These are phyloP conservation scores for Clusia tigrina DNA, from an alignment of 2,888 invertebrate genomes.

Conservation along the genomic window DNA sequence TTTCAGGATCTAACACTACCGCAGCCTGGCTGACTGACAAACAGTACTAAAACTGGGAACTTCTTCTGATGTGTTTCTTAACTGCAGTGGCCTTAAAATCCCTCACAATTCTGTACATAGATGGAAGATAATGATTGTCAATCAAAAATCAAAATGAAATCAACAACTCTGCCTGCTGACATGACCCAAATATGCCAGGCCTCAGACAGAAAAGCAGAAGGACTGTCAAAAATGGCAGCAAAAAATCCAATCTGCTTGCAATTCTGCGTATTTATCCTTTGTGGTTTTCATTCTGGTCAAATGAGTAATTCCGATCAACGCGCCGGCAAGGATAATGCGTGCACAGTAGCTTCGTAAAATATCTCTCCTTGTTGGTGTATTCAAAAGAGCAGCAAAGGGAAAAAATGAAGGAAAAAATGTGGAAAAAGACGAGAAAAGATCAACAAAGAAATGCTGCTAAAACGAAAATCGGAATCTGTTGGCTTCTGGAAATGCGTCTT, in stretches of 20 bases:
- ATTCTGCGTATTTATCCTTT: slow-evolving; percentile 32
- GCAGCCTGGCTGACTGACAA: too few relatives aligned
- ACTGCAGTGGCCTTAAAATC: neutral
- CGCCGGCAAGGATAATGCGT: neutral
- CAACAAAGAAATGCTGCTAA: neutral
- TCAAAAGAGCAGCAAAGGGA: neutral
- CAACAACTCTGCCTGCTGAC: slow-evolving; percentile 7
- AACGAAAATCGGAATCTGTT: neutral
- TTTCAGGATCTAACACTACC: too few relatives aligned
- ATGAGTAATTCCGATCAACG: slow-evolving; percentile 50
- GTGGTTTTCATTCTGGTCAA: slow-evolving; percentile 58
- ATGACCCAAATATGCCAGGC: neutral
- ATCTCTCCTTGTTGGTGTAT: neutral
- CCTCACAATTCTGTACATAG: neutral
- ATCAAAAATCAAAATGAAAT: slow-evolving; percentile 43
- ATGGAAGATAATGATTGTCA: slow-evolving; percentile 45
- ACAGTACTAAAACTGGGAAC: too few relatives aligned
- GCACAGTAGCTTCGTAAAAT: neutral
- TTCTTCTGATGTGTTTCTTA: too few relatives aligned
- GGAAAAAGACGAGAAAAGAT: neutral
- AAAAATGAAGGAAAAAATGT: neutral
- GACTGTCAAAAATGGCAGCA: neutral
- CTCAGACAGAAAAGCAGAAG: neutral
- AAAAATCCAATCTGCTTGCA: neutral
- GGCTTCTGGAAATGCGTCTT: neutral